Evolutionary conservation across 2,797 vertebrate species (phyloP), one percentile per base, ranked within the genome.

Genomic region (Alosa sapidissima): DNA sequence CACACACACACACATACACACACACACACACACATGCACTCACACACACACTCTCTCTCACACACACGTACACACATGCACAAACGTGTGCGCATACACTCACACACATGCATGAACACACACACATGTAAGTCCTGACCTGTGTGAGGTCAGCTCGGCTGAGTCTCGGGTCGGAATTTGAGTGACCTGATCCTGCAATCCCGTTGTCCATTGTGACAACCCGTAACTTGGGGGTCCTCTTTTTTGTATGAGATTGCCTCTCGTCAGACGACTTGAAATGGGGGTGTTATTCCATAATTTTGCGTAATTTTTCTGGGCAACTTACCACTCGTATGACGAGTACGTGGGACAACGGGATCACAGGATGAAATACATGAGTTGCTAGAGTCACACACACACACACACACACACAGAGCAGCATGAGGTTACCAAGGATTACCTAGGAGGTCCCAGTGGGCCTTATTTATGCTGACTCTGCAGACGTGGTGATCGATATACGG

Each of bases 401-500:
- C 62, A 24, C 62, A 68, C 65, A 36, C 65, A 68, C 33, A 68
- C 28, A 52, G 24, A 1, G 58, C 48, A 41, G 11, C 9, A 14
- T 21, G 5, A 33, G 82, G 86, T 87, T 88, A 83, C 81, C 85
- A 81, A 81, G 72, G 81, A 86, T 88, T 83, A 85, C 51, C 5
- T 81, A 19, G 55, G 68, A 81, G 81, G 81, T 75, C 82, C 24
- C 68, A 19, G 68, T 16, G 68, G 68, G 83, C 68, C 52, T 45
- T 83, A 83, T 82, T 81, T 84, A 45, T 52, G 91, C 89, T 89
- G 89, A 90, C 84, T 7, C 82, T 47, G 87, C 86, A 83, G 45
- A 62, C 65, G 13, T 52, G 54, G 81, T 45, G 88, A 90, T 90
- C 91, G 75, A 89, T 89, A 89, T 89, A 86, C 54, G 19, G 36